phyloP scores from a whole-genome alignment of 1,140 invertebrate species.

The Papilio machaon region DNA sequence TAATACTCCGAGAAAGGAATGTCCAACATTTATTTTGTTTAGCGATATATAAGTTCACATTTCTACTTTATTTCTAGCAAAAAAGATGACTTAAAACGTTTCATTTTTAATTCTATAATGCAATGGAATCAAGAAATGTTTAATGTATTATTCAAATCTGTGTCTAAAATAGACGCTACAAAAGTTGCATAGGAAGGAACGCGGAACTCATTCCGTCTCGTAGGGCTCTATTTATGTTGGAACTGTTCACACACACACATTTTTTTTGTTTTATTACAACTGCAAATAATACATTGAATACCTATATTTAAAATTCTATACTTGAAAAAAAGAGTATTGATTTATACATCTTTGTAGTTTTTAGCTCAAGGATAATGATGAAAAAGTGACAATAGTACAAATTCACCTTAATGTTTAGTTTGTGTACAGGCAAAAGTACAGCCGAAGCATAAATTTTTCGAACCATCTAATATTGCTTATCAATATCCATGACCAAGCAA shows the following conservation, averaged over 20 bases:
- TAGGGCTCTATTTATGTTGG: conserved; percentile 19
- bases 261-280: conserved; percentile 15
- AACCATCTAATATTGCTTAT: background rate
- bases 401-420: too few species aligned
- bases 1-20: background rate
- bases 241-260: background rate
- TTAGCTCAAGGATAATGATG: too few species aligned
- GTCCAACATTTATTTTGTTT: background rate
- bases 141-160: background rate
- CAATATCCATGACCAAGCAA: background rate
- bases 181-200: conserved; percentile 9
- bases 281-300: background rate
- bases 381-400: too few species aligned
- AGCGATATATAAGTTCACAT: background rate
- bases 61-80: too few species aligned
- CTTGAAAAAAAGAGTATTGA: too few species aligned
- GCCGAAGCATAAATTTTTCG: too few species aligned
- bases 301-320: too few species aligned
- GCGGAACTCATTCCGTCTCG: conserved; percentile 27
- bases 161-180: conserved; percentile 13
- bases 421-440: too few species aligned
- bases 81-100: too few species aligned
- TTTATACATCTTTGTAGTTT: too few species aligned
- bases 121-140: background rate
- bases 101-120: background rate